These are phyloP conservation scores for Brachyalestes nurse DNA, from an alignment of 2,797 vertebrate species.

Conservation along the genomic window DNA sequence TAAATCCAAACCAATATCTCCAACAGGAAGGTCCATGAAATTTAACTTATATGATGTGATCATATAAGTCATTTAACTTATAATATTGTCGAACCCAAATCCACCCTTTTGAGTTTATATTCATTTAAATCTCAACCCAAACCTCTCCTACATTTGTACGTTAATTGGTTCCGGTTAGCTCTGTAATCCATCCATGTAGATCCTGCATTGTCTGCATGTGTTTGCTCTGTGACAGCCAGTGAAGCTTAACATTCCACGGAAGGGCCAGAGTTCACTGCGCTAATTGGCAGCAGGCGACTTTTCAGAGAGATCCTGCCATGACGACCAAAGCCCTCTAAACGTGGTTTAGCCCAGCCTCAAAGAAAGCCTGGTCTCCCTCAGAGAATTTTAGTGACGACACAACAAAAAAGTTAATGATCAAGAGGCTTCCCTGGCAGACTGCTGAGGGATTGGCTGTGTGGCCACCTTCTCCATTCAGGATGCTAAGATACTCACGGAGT, in stretches of 20 bases:
- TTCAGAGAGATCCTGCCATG: constrained; percentile 46
- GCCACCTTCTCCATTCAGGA: neutral
- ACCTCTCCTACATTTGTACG: constrained; percentile 6
- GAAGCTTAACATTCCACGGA: constrained; percentile 60
- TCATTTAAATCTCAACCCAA: constrained; percentile 24
- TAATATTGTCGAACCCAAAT: constrained; percentile 9
- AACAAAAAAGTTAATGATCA: constrained; percentile 30
- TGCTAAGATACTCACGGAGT: neutral
- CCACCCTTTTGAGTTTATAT: constrained; percentile 7
- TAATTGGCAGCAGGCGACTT: constrained; percentile 61
- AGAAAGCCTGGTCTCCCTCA: constrained; percentile 32
- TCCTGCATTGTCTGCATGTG: constrained; percentile 31
- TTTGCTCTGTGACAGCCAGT: constrained; percentile 48
- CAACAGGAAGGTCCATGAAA: too few relatives aligned
- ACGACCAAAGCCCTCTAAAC: constrained; percentile 54
- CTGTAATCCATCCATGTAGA: constrained; percentile 17
- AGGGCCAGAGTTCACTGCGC: constrained; percentile 57
- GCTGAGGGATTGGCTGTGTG: constrained; percentile 3
- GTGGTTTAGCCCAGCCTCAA: constrained; percentile 48
- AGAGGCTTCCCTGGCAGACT: constrained; percentile 22
- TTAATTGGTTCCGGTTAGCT: constrained; percentile 30
- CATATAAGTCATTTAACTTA: too few relatives aligned
- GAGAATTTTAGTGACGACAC: constrained; percentile 27
- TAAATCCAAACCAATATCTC: too few relatives aligned
- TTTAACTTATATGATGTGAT: too few relatives aligned